These are phyloP conservation scores for Ascidia mentula DNA, from an alignment of 23 tunicate genomes.

Conservation along the genomic window DNA sequence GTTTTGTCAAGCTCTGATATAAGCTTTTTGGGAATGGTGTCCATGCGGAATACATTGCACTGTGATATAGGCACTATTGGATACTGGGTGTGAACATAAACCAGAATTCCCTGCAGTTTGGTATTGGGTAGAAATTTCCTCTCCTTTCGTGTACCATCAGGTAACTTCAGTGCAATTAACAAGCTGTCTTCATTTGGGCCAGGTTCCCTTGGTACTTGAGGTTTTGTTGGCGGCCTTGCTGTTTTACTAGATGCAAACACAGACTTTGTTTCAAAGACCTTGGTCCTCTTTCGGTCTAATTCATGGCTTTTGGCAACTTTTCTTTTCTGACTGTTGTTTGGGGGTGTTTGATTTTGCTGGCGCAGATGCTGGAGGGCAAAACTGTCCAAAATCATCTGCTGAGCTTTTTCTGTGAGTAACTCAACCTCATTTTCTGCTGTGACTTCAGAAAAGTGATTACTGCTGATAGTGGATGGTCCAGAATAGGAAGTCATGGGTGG, in stretches of 20 bases:
- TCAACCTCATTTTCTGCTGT: constrained; percentile 47
- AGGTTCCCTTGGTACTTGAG: constrained; percentile 50
- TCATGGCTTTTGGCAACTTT: constrained; percentile 8
- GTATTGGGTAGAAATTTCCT: constrained; percentile 52
- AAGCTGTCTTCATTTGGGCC: constrained; percentile 51
- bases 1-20: constrained; percentile 28
- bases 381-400: constrained; percentile 82
- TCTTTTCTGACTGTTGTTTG: constrained; percentile 22
- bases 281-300: constrained; percentile 28
- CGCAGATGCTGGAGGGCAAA: constrained; percentile 3
- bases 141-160: constrained; percentile 84
- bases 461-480: not conserved
- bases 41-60: constrained; percentile 66
- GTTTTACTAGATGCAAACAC: constrained; percentile 30
- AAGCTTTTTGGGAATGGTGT: constrained; percentile 51
- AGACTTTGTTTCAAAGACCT: constrained; percentile 44
- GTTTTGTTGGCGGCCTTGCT: not conserved
- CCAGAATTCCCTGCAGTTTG: constrained; percentile 34
- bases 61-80: constrained; percentile 24
- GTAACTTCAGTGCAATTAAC: constrained; percentile 69
- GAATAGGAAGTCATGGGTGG: not conserved
- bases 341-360: constrained; percentile 15
- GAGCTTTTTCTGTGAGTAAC: constrained; percentile 64
- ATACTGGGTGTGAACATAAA: constrained; percentile 49
- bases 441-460: not conserved